These are phyloP conservation scores for Antedon bifida DNA, from an alignment of 35 echinoderm and acorn worm species.

Conservation along the genomic window DNA sequence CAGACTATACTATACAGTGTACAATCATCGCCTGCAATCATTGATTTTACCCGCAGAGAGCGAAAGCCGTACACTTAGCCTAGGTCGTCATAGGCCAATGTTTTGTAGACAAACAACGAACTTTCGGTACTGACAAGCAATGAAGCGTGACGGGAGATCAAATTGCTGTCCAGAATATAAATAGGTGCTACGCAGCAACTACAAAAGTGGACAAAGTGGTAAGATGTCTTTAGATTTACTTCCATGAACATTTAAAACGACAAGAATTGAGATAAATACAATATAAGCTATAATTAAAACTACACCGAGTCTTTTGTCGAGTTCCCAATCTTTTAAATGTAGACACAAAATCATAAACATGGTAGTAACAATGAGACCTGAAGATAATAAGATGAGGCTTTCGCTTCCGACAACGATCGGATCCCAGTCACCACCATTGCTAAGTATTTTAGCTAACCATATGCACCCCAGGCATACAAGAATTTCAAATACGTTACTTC, in stretches of 20 bases:
- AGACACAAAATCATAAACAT: conserved; percentile 40
- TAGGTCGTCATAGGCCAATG: no score
- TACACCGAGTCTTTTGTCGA: conserved; percentile 38
- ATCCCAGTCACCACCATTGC: neutral
- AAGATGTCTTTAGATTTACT: no score
- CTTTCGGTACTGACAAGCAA: no score
- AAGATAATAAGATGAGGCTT: conserved; percentile 37
- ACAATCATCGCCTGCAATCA: no score
- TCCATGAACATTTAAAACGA: conserved; percentile 19
- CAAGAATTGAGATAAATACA: conserved; percentile 19
- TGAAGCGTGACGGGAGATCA: no score
- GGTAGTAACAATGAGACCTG: conserved; percentile 42
- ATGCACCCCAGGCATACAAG: conserved; percentile 66
- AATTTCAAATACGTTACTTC: conserved; percentile 89
- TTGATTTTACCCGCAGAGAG: no score
- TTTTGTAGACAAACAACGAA: no score
- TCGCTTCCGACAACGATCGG: conserved; percentile 36
- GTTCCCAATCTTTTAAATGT: conserved; percentile 59
- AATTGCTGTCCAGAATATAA: no score
- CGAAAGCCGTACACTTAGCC: no score
- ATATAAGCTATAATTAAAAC: conserved; percentile 13
- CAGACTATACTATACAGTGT: no score
- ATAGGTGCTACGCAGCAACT: no score
- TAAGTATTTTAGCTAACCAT: conserved; percentile 42
- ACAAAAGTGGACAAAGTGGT: no score